Base-by-base conservation (phyloP, 2,113 vertebrate species). In the Cranoglanis bouderius region DNA sequence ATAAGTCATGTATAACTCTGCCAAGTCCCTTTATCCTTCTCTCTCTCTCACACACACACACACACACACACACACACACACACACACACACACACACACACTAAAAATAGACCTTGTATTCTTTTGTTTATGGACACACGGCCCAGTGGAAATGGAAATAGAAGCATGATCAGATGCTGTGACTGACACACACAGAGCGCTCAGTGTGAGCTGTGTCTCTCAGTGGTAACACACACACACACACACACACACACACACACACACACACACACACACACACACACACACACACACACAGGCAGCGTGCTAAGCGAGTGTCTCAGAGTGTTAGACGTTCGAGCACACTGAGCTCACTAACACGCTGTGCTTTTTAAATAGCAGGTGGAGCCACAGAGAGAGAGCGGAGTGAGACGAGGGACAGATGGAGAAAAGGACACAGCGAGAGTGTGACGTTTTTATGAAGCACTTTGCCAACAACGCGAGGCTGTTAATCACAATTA, bases 1-100 rank as follows among this genome's bases (percentile, higher is more conserved):
- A 90, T 92, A 82, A 92, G 92, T 93, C 77, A 91, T 78, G 40
- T 91, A 75, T 59, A 59, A 19, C 85, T 72, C 65, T 65, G 84
- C 89, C 91, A 94, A 93, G 86, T 89, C 65, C 21, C 74, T 65
- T 49, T 55, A 32, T 70, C n/a, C 63, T 59, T 24, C 24, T 38
- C 55, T 29, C 77, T 29, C 72, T 38, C 19, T 18, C 38, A 14
- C 67, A 51, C 43, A 13, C 84, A 26, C 65, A 26, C 65, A 46
- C n/a, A 35, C 55, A 85, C 72, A 81, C n/a, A 57, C 35, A 16
- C 83, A n/a, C n/a, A 16, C 70, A 38, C 43, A 14, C 84, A 26
- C 67, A 29, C 67, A 49, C n/a, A 26, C 55, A 2, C 72, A 53
- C 29, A 72, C 49, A 80, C 74, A 74, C n/a, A 49, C 29, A 10